A percentile compares a stretch with the other conserved stretches of the same genome.
Conservation (phyloP, 53 echinoderm and acorn worm species). For the Holothuria leucospilota region DNA sequence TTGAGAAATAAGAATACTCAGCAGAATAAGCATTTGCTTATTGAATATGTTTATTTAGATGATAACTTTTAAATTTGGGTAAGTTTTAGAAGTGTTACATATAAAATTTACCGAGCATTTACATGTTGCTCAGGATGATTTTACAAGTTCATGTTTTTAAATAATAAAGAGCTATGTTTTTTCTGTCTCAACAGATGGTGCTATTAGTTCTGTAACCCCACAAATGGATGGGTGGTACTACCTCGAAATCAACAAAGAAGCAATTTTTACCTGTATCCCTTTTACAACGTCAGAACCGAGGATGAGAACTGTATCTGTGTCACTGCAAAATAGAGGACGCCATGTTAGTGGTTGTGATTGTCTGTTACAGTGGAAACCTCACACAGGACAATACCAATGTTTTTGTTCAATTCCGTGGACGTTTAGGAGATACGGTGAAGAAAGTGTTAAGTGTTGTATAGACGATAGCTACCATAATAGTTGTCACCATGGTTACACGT, state of each 20-base stretch:
- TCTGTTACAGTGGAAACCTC: background rate
- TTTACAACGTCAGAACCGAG: background rate
- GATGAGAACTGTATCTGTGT: background rate
- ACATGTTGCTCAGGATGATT: too few relatives aligned
- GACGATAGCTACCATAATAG: conserved; percentile 32
- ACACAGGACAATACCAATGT: conserved; percentile 17
- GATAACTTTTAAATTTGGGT: too few relatives aligned
- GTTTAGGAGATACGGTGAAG: conserved; percentile 16
- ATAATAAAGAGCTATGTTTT: background rate
- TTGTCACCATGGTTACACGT: conserved; percentile 17
- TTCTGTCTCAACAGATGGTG: conserved; percentile 11
- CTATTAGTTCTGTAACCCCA: conserved; percentile 15
- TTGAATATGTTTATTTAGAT: too few relatives aligned
- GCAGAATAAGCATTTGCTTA: too few relatives aligned
- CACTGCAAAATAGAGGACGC: conserved; percentile 11
- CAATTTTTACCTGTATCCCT: conserved; percentile 26
- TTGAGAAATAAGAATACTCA: too few relatives aligned
- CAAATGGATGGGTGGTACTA: conserved; percentile 3
- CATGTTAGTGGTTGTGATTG: conserved; percentile 21
- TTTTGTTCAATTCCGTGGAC: conserved; percentile 43
- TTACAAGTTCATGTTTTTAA: too few relatives aligned
- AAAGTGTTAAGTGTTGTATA: conserved; percentile 32
- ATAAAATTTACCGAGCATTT: too few relatives aligned
- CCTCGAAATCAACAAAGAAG: conserved; percentile 10
- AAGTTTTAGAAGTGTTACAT: too few relatives aligned